Percentiles rank a stretch among this genome's conserved stretches.
Evolutionary conservation across 2,797 vertebrate species (phyloP).

Genomic region (Trematomus bernacchii): DNA sequence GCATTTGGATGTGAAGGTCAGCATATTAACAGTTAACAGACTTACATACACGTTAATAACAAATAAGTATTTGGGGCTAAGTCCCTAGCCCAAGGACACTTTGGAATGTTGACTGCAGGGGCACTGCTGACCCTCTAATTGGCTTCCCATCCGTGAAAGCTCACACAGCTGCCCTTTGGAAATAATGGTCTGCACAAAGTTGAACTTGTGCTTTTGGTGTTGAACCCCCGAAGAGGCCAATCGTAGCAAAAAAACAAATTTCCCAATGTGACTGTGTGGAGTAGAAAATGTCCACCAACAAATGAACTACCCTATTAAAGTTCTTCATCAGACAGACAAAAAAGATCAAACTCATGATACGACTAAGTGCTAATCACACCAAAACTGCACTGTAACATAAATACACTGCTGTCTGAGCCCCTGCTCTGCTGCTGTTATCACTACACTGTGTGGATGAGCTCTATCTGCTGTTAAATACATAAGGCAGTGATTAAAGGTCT

Average conservation of each 20-base stretch:
- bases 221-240: neutral
- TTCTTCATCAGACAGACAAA: neutral
- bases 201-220: neutral
- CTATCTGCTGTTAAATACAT: slow-evolving; percentile 60
- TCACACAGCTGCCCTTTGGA: neutral
- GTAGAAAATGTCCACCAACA: too few species aligned
- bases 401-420: slow-evolving; percentile 15
- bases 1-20: too few species aligned
- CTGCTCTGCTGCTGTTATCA: slow-evolving; percentile 39
- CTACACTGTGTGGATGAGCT: slow-evolving; percentile 46
- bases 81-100: too few species aligned
- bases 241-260: neutral
- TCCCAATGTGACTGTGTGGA: neutral
- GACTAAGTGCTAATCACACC: slow-evolving; percentile 3
- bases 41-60: too few species aligned
- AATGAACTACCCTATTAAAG: neutral
- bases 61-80: too few species aligned
- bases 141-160: too few species aligned
- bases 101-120: too few species aligned
- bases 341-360: neutral
- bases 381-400: neutral
- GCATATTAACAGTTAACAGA: too few species aligned
- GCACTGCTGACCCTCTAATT: too few species aligned
- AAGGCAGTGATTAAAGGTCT: slow-evolving; percentile 62
- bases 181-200: neutral